phyloP scores from a whole-genome alignment of 2,113 vertebrate species.

The Pogonocichla stellata region DNA sequence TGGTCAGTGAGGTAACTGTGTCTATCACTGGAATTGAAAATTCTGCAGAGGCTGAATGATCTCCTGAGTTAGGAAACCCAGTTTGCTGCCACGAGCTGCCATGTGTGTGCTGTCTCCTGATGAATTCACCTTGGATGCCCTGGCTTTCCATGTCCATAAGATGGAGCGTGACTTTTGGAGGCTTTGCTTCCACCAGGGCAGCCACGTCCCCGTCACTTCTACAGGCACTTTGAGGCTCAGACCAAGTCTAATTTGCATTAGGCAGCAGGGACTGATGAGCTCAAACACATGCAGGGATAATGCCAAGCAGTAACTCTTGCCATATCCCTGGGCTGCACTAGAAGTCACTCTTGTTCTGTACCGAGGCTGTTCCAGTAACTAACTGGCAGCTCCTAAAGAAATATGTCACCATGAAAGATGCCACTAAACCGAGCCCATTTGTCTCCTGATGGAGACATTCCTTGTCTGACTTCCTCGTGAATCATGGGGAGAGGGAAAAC shows the following conservation, averaged over 20 bases:
- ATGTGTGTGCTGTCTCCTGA: not conserved
- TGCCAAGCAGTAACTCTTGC: not conserved
- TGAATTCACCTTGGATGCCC: not conserved
- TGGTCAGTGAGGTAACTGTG: not conserved
- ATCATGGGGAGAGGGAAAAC: not conserved
- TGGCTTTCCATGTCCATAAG: rapidly evolving
- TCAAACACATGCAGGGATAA: not conserved
- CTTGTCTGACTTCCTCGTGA: not conserved
- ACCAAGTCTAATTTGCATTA: not conserved
- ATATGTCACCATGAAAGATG: not conserved
- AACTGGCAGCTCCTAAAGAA: not conserved
- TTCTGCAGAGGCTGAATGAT: not conserved
- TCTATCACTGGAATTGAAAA: not conserved
- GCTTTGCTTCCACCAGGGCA: not conserved
- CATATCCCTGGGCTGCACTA: not conserved
- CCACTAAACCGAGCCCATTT: not conserved
- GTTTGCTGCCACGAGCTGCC: not conserved
- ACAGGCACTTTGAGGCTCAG: not conserved
- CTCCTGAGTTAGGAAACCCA: not conserved
- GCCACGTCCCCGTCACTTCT: not conserved
- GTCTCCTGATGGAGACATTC: constrained; percentile 19
- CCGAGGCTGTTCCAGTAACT: not conserved
- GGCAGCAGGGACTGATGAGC: not conserved
- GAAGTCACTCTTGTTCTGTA: constrained; percentile 29
- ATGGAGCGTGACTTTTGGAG: not conserved